Percentiles rank a stretch among this genome's conserved stretches.
Evolutionary conservation across 2,888 invertebrate species (phyloP).

Genomic region (Unio pictorum): DNA sequence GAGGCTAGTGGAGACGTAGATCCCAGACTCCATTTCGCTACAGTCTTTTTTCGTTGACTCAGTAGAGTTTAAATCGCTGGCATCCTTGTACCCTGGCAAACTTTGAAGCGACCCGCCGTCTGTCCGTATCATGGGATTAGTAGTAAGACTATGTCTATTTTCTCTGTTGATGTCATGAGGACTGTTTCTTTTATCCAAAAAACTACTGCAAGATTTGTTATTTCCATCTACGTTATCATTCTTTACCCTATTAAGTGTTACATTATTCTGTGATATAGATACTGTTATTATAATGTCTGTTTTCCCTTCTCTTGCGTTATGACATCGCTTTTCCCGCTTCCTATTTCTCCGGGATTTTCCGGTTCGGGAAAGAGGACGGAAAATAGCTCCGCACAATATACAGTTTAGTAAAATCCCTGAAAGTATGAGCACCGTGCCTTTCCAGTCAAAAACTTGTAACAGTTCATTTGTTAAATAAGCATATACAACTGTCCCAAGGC

Average conservation of each 20-base stretch:
- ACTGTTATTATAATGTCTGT: too few species aligned
- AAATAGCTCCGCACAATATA: constrained; percentile 89
- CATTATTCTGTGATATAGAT: too few species aligned
- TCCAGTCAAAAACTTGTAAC: constrained; percentile 71
- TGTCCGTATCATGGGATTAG: constrained; percentile 84
- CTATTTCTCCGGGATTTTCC: not conserved
- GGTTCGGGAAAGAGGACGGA: constrained; percentile 80
- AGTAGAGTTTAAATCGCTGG: constrained; percentile 18
- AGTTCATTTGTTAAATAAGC: constrained; percentile 77
- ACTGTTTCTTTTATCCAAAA: too few species aligned
- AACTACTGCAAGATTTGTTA: too few species aligned
- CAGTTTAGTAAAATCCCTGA: constrained; percentile 89
- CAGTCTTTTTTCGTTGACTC: constrained; percentile 20
- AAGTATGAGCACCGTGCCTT: constrained; percentile 75
- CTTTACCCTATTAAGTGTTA: too few species aligned
- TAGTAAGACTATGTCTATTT: too few species aligned
- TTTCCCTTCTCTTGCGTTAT: too few species aligned
- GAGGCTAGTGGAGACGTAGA: too few species aligned
- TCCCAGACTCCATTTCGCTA: constrained; percentile 1
- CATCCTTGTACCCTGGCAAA: constrained; percentile 66
- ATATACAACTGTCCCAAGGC: constrained; percentile 93
- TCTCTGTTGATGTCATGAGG: too few species aligned
- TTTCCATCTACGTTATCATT: too few species aligned
- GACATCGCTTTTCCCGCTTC: not conserved
- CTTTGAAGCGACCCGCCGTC: constrained; percentile 85